phyloP scores from a whole-genome alignment of 2,888 invertebrate genomes.

The Hydraecia micacea region DNA sequence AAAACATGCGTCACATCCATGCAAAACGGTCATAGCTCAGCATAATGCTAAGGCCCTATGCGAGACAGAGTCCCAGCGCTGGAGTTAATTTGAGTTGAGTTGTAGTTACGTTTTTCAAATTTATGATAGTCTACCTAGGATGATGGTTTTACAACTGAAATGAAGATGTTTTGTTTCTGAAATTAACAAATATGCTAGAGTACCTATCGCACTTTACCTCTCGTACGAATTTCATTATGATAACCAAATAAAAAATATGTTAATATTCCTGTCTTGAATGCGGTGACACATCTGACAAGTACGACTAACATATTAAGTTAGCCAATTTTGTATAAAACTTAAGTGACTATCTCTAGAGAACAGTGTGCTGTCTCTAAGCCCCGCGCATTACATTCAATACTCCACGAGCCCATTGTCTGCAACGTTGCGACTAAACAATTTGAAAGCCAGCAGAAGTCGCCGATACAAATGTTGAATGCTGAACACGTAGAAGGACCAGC shows the following conservation, averaged over 20 bases:
- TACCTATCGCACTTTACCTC: background rate
- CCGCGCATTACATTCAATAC: constrained; percentile 22
- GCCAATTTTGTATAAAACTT: background rate
- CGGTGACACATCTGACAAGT: background rate
- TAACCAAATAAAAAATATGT: background rate
- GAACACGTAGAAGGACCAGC: constrained; percentile 53
- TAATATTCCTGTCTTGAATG: background rate
- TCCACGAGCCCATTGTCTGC: constrained; percentile 35
- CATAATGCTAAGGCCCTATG: too few relatives aligned
- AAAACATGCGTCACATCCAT: too few relatives aligned
- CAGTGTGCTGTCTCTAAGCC: background rate
- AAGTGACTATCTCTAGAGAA: background rate
- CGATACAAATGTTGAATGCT: constrained; percentile 47
- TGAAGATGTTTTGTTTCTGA: background rate
- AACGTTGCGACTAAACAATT: constrained; percentile 54
- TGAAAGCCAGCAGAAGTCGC: constrained; percentile 46
- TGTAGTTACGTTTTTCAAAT: background rate
- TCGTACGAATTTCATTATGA: background rate
- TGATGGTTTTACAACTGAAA: background rate
- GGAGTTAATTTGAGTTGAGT: too few relatives aligned
- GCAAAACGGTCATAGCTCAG: too few relatives aligned
- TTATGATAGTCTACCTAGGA: background rate
- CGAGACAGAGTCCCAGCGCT: too few relatives aligned
- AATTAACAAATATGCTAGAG: background rate
- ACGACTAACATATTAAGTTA: background rate